A percentile compares a stretch with the other conserved stretches of the same genome.
phyloP scores from a whole-genome alignment of 2,113 vertebrate genomes.

The Daphoenositta chrysoptera region DNA sequence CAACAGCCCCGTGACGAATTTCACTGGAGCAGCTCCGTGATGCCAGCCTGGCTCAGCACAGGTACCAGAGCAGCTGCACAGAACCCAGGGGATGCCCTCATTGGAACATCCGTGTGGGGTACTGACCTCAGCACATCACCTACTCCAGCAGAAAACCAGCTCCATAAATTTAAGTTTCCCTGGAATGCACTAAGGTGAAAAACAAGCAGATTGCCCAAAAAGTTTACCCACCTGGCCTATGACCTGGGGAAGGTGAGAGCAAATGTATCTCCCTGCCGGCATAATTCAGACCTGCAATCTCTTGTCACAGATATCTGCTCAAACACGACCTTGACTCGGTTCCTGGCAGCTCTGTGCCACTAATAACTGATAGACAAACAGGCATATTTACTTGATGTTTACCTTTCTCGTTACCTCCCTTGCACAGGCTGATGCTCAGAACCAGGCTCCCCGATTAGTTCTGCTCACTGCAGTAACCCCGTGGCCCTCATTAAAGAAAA shows the following conservation, averaged over 20 bases:
- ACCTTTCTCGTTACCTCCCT: neutral
- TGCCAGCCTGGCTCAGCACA: neutral
- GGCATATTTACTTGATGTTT: conserved; percentile 19
- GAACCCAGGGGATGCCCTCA: fast-evolving
- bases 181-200: neutral
- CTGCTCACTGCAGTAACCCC: conserved; percentile 11
- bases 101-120: fast-evolving
- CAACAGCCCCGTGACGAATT: neutral
- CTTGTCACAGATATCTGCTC: conserved; percentile 6
- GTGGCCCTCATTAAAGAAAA: conserved; percentile 14
- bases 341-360: neutral
- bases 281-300: neutral
- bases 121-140: neutral
- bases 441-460: neutral
- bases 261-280: conserved; percentile 21
- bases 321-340: neutral
- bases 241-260: neutral
- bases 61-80: neutral
- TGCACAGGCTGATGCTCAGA: neutral
- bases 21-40: neutral
- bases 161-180: neutral
- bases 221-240: neutral
- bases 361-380: conserved; percentile 19
- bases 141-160: neutral
- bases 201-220: neutral